Conservation (phyloP, 2,113 vertebrate species). For the Eleginops maclovinus region DNA sequence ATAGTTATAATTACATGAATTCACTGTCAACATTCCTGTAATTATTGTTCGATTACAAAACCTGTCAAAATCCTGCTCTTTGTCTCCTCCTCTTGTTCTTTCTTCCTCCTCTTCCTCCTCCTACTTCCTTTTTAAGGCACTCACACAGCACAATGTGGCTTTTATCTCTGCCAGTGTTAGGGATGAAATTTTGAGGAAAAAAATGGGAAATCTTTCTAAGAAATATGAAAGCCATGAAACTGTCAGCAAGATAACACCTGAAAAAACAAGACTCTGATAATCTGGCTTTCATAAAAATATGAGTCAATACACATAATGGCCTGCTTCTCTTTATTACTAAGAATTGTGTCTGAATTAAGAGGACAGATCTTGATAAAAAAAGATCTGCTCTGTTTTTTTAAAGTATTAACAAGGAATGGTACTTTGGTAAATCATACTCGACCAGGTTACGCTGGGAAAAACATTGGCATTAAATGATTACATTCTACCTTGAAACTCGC, state of each 20-base stretch:
- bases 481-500: neutral
- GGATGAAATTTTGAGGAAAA: neutral
- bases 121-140: conserved; percentile 1
- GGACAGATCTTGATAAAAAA: too few relatives aligned
- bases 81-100: conserved; percentile 4
- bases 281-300: too few relatives aligned
- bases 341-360: neutral
- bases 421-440: neutral
- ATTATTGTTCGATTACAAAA: neutral
- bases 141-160: conserved; percentile 31
- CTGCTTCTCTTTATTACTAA: too few relatives aligned
- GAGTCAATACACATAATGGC: too few relatives aligned
- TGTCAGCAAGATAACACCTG: neutral
- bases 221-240: conserved; percentile 6
- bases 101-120: neutral
- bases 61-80: conserved; percentile 15
- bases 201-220: neutral
- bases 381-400: too few relatives aligned
- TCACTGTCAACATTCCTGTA: neutral
- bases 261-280: too few relatives aligned
- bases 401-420: neutral
- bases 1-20: neutral
- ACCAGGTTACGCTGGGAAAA: too few relatives aligned
- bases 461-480: neutral
- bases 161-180: conserved; percentile 39